phyloP scores from a whole-genome alignment of 2,113 vertebrate species.

The Poeciliopsis retropinna region DNA sequence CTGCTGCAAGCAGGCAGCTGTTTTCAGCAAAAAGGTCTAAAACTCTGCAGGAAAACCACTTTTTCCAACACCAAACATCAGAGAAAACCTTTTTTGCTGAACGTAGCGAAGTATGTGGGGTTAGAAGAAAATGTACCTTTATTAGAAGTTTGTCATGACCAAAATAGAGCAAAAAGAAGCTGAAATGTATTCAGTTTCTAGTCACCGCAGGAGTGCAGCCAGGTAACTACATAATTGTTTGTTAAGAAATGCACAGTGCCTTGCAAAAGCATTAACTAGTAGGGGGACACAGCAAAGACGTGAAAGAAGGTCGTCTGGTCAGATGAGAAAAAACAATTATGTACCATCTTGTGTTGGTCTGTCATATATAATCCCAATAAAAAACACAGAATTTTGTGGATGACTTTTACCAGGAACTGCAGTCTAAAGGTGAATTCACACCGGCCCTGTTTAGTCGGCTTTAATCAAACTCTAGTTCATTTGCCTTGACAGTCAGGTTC shows the following conservation, averaged over 20 bases:
- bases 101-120: not conserved
- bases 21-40: conserved; percentile 1
- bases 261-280: not conserved
- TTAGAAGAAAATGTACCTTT: not conserved
- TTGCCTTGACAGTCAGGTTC: too few relatives aligned
- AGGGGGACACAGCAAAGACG: not conserved
- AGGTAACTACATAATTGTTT: not conserved
- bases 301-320: not conserved
- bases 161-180: not conserved
- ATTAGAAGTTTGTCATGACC: not conserved
- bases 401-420: too few relatives aligned
- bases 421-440: too few relatives aligned
- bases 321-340: not conserved
- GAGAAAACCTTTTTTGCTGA: not conserved
- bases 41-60: not conserved
- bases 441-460: too few relatives aligned
- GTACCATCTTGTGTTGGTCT: too few relatives aligned
- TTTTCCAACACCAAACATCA: conserved; percentile 8
- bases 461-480: too few relatives aligned
- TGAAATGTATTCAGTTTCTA: not conserved
- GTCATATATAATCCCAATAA: too few relatives aligned
- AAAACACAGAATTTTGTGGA: too few relatives aligned
- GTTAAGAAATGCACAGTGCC: not conserved
- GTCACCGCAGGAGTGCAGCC: not conserved
- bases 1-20: conserved; percentile 1